Conservation (phyloP, 2,113 vertebrate genomes). For the Tetraodon nigroviridis region DNA sequence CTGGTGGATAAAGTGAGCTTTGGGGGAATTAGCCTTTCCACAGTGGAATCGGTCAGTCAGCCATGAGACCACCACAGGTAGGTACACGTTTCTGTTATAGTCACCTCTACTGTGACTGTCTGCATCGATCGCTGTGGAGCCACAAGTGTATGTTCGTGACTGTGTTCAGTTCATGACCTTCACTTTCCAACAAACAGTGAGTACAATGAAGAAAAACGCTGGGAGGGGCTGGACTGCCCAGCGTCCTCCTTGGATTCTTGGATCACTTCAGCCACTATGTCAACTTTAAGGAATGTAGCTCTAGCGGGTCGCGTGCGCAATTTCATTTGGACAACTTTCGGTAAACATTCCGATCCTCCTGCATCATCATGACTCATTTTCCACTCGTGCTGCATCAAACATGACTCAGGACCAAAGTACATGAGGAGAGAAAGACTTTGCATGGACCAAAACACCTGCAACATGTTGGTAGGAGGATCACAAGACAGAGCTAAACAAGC, state of each 20-base stretch:
- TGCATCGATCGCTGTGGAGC: too few species aligned
- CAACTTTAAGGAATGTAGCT: constrained; percentile 44
- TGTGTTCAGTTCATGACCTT: not conserved
- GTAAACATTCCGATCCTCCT: constrained; percentile 41
- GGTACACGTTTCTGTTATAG: constrained; percentile 32
- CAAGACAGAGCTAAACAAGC: too few species aligned
- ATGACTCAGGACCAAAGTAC: not conserved
- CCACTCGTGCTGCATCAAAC: constrained; percentile 42
- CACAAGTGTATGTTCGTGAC: constrained; percentile 5
- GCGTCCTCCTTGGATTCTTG: constrained; percentile 38
- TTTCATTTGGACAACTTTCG: constrained; percentile 47
- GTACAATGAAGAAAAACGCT: constrained; percentile 13
- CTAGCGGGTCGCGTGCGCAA: constrained; percentile 37
- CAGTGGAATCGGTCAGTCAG: constrained; percentile 22
- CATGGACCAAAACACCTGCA: too few species aligned
- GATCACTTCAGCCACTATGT: constrained; percentile 41
- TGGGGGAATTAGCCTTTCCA: constrained; percentile 35
- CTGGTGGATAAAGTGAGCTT: constrained; percentile 46
- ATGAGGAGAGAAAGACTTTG: not conserved
- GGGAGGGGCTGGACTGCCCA: constrained; percentile 39
- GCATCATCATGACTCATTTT: constrained; percentile 50
- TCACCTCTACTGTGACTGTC: too few species aligned
- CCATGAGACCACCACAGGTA: constrained; percentile 35
- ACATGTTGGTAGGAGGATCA: too few species aligned
- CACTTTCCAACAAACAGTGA: constrained; percentile 5